A percentile compares a stretch with the other conserved stretches of the same genome.
phyloP scores from a whole-genome alignment of 2,113 vertebrate species.

The Motacilla alba region DNA sequence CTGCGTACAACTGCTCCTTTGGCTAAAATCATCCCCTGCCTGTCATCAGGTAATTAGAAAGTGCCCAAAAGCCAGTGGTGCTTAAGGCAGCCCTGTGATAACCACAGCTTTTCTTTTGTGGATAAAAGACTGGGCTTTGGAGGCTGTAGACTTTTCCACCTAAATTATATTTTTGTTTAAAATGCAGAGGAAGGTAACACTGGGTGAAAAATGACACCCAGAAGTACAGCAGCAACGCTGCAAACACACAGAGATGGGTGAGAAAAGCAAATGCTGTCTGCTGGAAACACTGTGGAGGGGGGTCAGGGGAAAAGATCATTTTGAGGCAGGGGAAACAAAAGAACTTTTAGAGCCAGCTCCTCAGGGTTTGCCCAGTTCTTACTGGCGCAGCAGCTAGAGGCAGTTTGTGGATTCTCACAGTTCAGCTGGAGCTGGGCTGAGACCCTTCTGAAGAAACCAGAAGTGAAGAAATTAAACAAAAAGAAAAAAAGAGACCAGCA shows the following conservation, averaged over 20 bases:
- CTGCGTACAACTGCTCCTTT: background rate
- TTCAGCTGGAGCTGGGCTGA: background rate
- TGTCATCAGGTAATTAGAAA: constrained; percentile 51
- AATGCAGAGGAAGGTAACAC: background rate
- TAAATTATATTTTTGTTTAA: background rate
- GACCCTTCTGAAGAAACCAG: background rate
- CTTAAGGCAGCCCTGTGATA: background rate
- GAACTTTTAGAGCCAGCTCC: background rate
- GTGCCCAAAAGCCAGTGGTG: constrained; percentile 16
- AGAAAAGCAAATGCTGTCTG: background rate
- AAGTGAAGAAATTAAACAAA: background rate
- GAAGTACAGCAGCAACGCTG: background rate
- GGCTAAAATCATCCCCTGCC: constrained; percentile 14
- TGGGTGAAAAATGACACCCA: background rate
- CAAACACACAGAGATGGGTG: background rate
- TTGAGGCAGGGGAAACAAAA: background rate
- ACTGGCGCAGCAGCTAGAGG: background rate
- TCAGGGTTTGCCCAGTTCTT: background rate
- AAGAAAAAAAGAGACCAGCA: background rate
- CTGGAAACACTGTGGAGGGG: background rate
- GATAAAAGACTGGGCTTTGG: background rate
- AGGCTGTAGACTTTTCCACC: background rate
- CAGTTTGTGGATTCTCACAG: background rate
- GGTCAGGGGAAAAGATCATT: rapidly evolving
- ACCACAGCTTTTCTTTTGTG: background rate